phyloP scores from a whole-genome alignment of 2,888 invertebrate genomes.

The Yponomeuta malinellus region DNA sequence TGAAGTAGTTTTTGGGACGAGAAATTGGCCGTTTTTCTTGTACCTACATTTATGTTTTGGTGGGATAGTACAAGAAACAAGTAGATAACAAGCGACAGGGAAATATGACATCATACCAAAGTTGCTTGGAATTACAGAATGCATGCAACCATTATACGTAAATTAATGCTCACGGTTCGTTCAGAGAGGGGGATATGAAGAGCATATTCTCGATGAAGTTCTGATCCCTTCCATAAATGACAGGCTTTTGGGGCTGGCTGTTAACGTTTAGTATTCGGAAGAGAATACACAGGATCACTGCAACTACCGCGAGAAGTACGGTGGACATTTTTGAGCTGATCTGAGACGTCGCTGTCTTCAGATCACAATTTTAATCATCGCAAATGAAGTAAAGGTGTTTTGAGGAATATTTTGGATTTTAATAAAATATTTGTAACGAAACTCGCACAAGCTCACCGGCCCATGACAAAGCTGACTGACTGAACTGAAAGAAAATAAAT shows the following conservation, averaged over 20 bases:
- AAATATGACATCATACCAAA: not conserved
- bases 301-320: conserved; percentile 85
- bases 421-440: not conserved
- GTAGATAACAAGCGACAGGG: not conserved
- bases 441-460: not conserved
- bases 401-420: not conserved
- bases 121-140: not conserved
- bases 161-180: conserved; percentile 85
- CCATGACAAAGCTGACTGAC: conserved; percentile 11
- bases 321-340: conserved; percentile 80
- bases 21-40: too few species aligned
- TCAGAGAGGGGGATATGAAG: conserved; percentile 85
- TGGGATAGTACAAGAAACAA: not conserved
- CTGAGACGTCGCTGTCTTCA: not conserved
- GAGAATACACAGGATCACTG: conserved; percentile 87
- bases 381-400: not conserved
- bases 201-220: conserved; percentile 85
- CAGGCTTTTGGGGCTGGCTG: conserved; percentile 86
- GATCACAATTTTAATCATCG: conserved; percentile 20
- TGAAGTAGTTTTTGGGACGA: too few species aligned
- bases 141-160: not conserved
- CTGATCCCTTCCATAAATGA: conserved; percentile 84
- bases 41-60: too few species aligned
- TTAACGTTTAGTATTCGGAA: conserved; percentile 90
- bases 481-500: not conserved